Evolutionary conservation across 2,888 invertebrate genomes (phyloP).

Genomic region (Eupithecia subumbrata): DNA sequence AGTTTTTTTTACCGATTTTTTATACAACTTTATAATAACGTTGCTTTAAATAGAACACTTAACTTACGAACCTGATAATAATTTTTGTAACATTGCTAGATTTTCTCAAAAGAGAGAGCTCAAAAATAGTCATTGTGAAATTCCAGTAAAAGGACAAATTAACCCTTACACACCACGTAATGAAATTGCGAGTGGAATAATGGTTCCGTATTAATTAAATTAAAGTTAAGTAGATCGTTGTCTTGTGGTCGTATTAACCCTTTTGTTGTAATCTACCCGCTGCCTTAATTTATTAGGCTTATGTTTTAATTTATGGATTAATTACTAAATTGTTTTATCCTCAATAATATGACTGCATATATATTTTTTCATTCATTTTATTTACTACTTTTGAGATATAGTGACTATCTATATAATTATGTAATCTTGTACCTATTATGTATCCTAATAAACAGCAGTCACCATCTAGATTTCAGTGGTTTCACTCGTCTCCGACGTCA

Average conservation of each 20-base stretch:
- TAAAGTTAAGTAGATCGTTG: slow-evolving; percentile 63
- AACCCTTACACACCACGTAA: slow-evolving; percentile 48
- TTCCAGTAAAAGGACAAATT: not conserved
- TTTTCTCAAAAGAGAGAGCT: not conserved
- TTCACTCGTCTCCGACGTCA: too few species aligned
- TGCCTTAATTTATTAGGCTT: slow-evolving; percentile 58
- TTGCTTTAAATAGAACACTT: not conserved
- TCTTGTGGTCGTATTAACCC: slow-evolving; percentile 66
- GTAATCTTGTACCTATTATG: too few species aligned
- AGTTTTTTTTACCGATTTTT: not conserved
- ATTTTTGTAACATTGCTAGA: not conserved
- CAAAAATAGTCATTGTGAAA: not conserved
- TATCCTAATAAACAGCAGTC: too few species aligned
- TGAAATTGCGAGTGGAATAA: slow-evolving; percentile 55
- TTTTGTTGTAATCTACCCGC: slow-evolving; percentile 59
- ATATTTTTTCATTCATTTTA: not conserved
- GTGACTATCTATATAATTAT: too few species aligned
- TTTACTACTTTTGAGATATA: too few species aligned
- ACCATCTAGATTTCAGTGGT: too few species aligned
- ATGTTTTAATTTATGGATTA: slow-evolving; percentile 31
- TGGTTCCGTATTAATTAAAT: slow-evolving; percentile 65
- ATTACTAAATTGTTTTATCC: slow-evolving; percentile 11
- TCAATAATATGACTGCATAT: not conserved
- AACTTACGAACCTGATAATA: not conserved
- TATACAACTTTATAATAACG: not conserved